These are phyloP conservation scores for Isotomurus palustris DNA, from an alignment of 2,888 invertebrate species.

Conservation along the genomic window DNA sequence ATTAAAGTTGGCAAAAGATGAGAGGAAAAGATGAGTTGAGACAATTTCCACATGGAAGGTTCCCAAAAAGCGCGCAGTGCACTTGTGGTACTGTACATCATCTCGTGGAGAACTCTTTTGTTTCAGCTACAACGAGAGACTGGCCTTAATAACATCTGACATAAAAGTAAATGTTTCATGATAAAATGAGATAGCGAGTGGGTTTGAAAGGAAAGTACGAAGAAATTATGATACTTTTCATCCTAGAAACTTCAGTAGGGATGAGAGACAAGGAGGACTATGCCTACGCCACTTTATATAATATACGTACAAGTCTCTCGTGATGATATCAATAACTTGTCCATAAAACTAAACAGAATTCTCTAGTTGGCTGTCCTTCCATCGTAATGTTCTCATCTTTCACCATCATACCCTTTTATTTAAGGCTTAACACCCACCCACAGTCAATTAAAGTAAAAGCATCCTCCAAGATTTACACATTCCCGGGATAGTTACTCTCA, in stretches of 20 bases:
- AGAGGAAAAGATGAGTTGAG: slow-evolving; percentile 2
- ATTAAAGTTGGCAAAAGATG: slow-evolving; percentile 14
- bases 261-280: too few relatives aligned
- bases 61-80: not conserved
- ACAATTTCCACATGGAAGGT: too few relatives aligned
- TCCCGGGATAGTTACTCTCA: too few relatives aligned
- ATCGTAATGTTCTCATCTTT: slow-evolving; percentile 12
- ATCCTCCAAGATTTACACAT: too few relatives aligned
- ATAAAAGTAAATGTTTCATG: slow-evolving; percentile 11
- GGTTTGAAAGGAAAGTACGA: not conserved
- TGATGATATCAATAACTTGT: slow-evolving; percentile 8
- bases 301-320: too few relatives aligned
- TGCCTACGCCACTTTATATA: too few relatives aligned
- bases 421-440: not conserved
- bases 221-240: not conserved
- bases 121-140: slow-evolving; percentile 1
- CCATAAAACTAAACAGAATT: not conserved
- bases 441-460: slow-evolving; percentile 5
- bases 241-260: too few relatives aligned
- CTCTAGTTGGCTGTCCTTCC: not conserved
- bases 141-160: slow-evolving; percentile 1
- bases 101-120: slow-evolving; percentile 1
- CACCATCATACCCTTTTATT: slow-evolving; percentile 11
- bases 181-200: slow-evolving; percentile 3
- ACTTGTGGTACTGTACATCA: not conserved